A percentile compares a stretch with the other conserved stretches of the same genome.
Evolutionary conservation across 2,113 vertebrate species (phyloP).

Genomic region (Petaurus breviceps): DNA sequence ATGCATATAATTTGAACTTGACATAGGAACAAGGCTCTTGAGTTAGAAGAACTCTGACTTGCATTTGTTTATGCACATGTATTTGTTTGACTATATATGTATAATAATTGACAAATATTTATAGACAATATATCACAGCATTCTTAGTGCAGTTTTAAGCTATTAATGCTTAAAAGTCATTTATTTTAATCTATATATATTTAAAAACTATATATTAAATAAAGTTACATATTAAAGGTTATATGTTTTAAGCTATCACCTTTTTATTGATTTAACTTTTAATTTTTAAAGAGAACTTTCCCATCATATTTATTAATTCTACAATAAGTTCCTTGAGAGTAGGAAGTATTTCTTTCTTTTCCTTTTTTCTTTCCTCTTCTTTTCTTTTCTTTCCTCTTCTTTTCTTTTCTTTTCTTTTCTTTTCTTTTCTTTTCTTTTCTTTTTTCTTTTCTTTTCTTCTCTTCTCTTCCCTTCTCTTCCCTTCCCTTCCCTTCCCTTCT

Average conservation of each 20-base stretch:
- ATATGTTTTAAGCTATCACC: neutral
- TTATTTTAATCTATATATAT: neutral
- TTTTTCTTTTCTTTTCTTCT: no score
- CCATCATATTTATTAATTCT: neutral
- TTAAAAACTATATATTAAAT: neutral
- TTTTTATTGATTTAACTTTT: conserved; percentile 12
- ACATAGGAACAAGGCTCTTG: neutral
- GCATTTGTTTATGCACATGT: neutral
- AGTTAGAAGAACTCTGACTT: conserved; percentile 20
- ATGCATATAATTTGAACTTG: conserved; percentile 43
- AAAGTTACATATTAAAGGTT: neutral
- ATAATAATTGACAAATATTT: neutral
- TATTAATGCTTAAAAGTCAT: neutral
- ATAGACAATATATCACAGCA: neutral
- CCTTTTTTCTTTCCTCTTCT: neutral
- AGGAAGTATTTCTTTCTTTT: neutral
- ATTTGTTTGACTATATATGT: neutral
- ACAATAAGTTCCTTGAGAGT: neutral
- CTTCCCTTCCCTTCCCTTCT: no score
- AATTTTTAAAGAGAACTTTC: neutral
- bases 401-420: no score
- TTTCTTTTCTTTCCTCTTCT: neutral
- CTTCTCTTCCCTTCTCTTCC: no score
- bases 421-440: neutral
- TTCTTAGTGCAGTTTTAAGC: neutral